Conservation (phyloP, 2,797 vertebrate species). For the Myioborus melanocephalus region DNA sequence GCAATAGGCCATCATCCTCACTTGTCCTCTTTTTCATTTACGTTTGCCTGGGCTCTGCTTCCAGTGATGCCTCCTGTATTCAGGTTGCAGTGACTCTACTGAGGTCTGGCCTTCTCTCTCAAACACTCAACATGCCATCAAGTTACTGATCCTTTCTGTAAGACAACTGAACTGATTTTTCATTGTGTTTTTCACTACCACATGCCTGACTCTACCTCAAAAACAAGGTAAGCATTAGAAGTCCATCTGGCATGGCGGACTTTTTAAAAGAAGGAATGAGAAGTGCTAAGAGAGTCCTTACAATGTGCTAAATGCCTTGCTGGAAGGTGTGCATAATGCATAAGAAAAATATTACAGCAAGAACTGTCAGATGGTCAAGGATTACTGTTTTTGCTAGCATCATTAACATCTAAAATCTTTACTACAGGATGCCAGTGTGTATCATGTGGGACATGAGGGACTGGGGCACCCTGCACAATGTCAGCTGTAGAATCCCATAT, state of each 20-base stretch:
- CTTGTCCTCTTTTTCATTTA: not conserved
- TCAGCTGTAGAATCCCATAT: not conserved
- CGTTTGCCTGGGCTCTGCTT: not conserved
- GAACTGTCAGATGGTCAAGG: not conserved
- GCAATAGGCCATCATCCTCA: not conserved
- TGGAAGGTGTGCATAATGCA: not conserved
- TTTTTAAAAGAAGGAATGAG: not conserved
- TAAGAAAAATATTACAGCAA: not conserved
- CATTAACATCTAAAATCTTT: not conserved
- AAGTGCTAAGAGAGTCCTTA: constrained; percentile 2
- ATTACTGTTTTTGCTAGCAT: not conserved
- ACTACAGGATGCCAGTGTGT: not conserved
- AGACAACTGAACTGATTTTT: not conserved
- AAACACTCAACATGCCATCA: not conserved
- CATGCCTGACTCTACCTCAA: not conserved
- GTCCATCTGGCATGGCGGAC: not conserved
- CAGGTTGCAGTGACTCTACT: not conserved
- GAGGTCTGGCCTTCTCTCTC: not conserved
- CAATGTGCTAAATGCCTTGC: not conserved
- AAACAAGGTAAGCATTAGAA: not conserved
- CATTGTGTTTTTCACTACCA: not conserved
- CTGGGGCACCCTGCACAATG: not conserved
- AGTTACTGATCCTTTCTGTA: not conserved
- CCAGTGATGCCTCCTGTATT: not conserved
- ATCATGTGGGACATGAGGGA: not conserved